A percentile compares a stretch with the other conserved stretches of the same genome.
phyloP scores from a whole-genome alignment of 2,888 invertebrate species.

The Palloptera scutellata region DNA sequence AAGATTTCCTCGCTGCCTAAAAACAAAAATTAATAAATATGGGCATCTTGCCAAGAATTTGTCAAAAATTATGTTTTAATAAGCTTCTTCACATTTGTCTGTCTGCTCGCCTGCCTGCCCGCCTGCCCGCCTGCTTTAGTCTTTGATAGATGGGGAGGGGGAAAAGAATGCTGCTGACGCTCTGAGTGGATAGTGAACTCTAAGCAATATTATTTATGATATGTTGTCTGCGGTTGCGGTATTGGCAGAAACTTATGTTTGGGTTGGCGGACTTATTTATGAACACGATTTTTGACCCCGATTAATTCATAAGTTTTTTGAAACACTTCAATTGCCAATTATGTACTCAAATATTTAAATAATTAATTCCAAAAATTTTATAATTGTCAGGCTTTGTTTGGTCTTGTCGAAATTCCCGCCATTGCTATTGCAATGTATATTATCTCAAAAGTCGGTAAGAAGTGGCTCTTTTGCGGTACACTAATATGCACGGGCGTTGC shows the following conservation, averaged over 20 bases:
- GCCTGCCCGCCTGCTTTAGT: background rate
- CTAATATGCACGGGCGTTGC: slow-evolving; percentile 75
- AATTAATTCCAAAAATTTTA: background rate
- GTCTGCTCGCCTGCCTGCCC: background rate
- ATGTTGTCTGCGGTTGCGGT: background rate
- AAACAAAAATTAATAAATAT: background rate
- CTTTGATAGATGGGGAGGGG: no score
- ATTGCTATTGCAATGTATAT: slow-evolving; percentile 79
- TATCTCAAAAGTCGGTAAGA: slow-evolving; percentile 76
- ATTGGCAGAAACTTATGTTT: background rate
- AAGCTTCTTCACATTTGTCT: slow-evolving; percentile 18
- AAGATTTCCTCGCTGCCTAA: no score
- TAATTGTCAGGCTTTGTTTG: slow-evolving; percentile 68
- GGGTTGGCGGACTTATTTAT: background rate
- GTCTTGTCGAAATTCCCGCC: slow-evolving; percentile 81
- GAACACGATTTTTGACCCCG: background rate
- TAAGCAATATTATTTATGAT: background rate
- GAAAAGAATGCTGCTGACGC: no score
- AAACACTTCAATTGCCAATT: background rate
- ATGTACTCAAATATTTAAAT: background rate
- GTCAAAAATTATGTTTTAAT: slow-evolving; percentile 35
- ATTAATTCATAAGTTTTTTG: background rate
- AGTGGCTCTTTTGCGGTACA: slow-evolving; percentile 75
- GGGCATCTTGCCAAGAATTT: slow-evolving; percentile 33
- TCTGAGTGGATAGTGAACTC: no score